Percentiles rank a stretch among this genome's conserved stretches.
These are phyloP conservation scores for Nomada fucata DNA, from an alignment of 2,888 invertebrate species.

Conservation along the genomic window DNA sequence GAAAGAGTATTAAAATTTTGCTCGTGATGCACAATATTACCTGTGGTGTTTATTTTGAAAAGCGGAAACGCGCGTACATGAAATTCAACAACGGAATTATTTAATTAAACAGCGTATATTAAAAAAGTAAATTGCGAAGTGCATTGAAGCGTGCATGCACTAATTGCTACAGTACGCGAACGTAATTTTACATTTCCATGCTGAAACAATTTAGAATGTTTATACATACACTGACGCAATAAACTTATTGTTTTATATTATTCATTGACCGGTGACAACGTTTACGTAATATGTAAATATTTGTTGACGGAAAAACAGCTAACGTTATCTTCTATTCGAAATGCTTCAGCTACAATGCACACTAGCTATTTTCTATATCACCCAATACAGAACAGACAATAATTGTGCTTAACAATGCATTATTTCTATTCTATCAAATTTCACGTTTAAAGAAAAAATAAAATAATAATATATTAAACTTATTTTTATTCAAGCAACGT, in stretches of 20 bases:
- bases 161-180: background rate
- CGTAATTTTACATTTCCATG: background rate
- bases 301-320: background rate
- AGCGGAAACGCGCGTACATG: background rate
- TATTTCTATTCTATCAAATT: no score
- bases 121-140: slow-evolving; percentile 7
- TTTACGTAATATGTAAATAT: background rate
- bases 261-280: background rate
- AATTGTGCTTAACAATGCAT: no score
- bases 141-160: background rate
- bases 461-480: no score
- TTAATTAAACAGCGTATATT: slow-evolving; percentile 4
- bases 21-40: background rate
- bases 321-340: background rate
- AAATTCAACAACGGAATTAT: background rate
- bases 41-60: background rate
- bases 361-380: background rate
- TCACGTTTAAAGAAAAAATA: no score
- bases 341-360: background rate
- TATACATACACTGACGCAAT: background rate
- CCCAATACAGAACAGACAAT: background rate
- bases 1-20: background rate
- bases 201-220: slow-evolving; percentile 7
- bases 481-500: no score
- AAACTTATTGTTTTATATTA: background rate